These are phyloP conservation scores for Drymonia ruficornis DNA, from an alignment of 2,888 invertebrate species.

Conservation along the genomic window DNA sequence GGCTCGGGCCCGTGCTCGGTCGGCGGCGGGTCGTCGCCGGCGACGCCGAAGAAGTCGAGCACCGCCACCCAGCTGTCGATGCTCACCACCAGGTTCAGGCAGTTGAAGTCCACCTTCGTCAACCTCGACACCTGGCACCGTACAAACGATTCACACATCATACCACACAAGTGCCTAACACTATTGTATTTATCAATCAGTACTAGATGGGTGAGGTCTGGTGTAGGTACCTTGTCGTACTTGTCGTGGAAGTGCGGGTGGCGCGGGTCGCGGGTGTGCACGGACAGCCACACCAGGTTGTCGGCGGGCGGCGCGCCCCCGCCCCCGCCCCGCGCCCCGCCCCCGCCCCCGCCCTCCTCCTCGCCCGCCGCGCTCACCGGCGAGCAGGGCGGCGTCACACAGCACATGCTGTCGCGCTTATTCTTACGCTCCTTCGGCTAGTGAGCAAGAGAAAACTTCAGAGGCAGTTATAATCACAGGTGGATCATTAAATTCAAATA, in stretches of 20 bases:
- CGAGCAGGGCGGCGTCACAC: conserved; percentile 88
- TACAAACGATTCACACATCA: neutral
- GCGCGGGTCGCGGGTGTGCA: conserved; percentile 87
- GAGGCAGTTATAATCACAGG: too few species aligned
- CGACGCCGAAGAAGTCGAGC: conserved; percentile 94
- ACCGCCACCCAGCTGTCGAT: conserved; percentile 98
- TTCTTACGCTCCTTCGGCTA: conserved; percentile 22
- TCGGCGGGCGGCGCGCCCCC: conserved; percentile 69
- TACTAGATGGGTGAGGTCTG: too few species aligned
- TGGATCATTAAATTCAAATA: too few species aligned
- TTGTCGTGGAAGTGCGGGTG: conserved; percentile 87
- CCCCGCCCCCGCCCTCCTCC: conserved; percentile 14
- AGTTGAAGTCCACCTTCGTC: conserved; percentile 94
- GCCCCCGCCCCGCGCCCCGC: conserved; percentile 51
- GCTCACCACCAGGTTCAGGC: conserved; percentile 95
- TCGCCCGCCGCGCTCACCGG: conserved; percentile 54
- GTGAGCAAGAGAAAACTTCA: neutral
- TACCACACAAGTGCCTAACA: too few species aligned
- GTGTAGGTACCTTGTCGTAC: conserved; percentile 84
- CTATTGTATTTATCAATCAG: too few species aligned
- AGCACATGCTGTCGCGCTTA: conserved; percentile 68
- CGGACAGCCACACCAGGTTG: conserved; percentile 90
- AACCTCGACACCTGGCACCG: conserved; percentile 85
- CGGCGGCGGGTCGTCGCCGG: conserved; percentile 62
- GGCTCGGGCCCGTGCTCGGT: conserved; percentile 33